phyloP scores from a whole-genome alignment of 2,113 vertebrate species.

The Rhegmatorhina hoffmannsi region DNA sequence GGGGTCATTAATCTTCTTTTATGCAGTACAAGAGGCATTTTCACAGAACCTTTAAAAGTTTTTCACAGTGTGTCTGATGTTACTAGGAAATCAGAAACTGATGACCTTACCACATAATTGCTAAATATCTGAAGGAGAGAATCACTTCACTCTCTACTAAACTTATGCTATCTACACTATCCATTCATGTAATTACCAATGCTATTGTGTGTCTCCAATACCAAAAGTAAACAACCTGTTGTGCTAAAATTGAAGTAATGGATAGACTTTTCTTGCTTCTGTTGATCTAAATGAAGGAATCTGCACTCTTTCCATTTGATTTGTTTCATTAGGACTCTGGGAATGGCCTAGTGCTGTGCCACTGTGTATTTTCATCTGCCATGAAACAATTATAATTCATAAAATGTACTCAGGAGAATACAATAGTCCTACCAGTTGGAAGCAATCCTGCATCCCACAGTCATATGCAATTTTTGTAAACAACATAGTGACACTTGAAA shows the following conservation, averaged over 20 bases:
- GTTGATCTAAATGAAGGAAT: not conserved
- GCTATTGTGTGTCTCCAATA: not conserved
- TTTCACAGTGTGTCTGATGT: not conserved
- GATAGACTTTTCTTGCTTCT: not conserved
- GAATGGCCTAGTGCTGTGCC: not conserved
- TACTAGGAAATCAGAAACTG: not conserved
- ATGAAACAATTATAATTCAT: conserved; percentile 49
- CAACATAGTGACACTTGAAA: not conserved
- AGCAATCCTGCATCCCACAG: conserved; percentile 40
- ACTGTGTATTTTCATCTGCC: conserved; percentile 46
- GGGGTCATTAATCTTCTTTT: not conserved
- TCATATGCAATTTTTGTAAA: conserved; percentile 27
- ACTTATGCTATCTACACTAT: not conserved
- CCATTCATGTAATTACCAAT: not conserved
- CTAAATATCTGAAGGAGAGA: not conserved
- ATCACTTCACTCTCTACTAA: not conserved
- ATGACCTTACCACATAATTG: not conserved
- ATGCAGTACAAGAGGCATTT: not conserved
- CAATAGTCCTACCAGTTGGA: conserved; percentile 38
- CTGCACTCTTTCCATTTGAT: not conserved
- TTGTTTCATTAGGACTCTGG: not conserved
- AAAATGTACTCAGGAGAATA: conserved; percentile 1
- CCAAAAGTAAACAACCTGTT: not conserved
- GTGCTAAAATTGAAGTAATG: not conserved
- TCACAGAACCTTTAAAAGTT: conserved; percentile 25